These are phyloP conservation scores for Lacerta viridis DNA, from an alignment of 2,797 vertebrate species.

Conservation along the genomic window DNA sequence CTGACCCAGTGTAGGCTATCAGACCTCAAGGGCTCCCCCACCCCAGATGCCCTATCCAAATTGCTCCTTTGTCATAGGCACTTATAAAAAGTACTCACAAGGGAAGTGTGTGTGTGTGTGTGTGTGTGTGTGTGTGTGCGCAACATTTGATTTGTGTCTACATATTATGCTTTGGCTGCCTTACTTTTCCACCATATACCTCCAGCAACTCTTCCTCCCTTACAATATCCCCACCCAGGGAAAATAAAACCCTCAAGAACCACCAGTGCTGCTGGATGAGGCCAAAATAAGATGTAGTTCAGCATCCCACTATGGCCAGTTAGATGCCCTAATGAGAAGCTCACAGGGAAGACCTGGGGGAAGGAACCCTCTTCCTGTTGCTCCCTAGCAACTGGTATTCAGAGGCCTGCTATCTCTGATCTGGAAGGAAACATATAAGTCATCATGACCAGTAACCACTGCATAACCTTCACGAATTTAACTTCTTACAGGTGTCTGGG, in stretches of 20 bases:
- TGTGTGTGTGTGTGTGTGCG: too few relatives aligned
- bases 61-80: not conserved
- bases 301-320: not conserved
- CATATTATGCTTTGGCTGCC: not conserved
- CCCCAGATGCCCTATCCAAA: too few relatives aligned
- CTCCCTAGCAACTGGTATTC: not conserved
- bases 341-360: not conserved
- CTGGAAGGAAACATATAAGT: not conserved
- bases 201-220: not conserved
- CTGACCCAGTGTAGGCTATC: not conserved
- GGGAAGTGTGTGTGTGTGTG: too few relatives aligned
- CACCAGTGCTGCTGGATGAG: not conserved
- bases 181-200: not conserved
- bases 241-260: not conserved
- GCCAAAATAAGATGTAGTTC: not conserved
- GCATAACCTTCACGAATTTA: not conserved
- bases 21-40: not conserved
- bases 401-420: not conserved
- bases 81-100: not conserved
- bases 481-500: not conserved
- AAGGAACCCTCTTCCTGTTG: not conserved
- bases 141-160: not conserved
- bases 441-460: not conserved
- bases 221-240: not conserved
- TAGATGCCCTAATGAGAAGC: not conserved